phyloP scores from a whole-genome alignment of 2,888 invertebrate genomes.

The Hydrotaea diabolus region DNA sequence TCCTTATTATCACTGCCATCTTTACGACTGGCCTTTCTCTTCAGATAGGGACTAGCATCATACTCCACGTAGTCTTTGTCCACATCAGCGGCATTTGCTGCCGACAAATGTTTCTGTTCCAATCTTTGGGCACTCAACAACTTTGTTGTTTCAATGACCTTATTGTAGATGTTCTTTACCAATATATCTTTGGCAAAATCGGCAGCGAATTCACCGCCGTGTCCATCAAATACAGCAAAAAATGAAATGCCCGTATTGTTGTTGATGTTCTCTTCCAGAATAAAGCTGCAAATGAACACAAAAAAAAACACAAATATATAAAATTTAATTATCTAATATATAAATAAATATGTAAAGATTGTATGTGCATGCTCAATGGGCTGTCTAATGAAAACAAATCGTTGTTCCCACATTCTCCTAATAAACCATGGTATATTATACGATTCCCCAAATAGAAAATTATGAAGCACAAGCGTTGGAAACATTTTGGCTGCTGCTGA shows the following conservation, averaged over 20 bases:
- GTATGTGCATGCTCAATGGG: no score
- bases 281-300: conserved; percentile 83
- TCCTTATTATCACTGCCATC: conserved; percentile 75
- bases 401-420: no score
- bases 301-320: conserved; percentile 8
- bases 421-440: no score
- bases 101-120: conserved; percentile 60
- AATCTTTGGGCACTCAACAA: conserved; percentile 83
- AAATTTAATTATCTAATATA: background rate
- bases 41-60: conserved; percentile 77
- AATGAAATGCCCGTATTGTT: conserved; percentile 90
- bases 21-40: conserved; percentile 75
- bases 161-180: conserved; percentile 89
- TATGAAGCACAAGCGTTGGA: no score
- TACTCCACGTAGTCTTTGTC: conserved; percentile 72
- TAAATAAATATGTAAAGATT: background rate
- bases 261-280: conserved; percentile 92
- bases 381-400: no score
- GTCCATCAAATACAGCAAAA: conserved; percentile 96
- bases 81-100: conserved; percentile 58
- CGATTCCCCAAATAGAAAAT: no score
- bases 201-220: conserved; percentile 97
- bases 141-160: conserved; percentile 88
- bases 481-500: no score
- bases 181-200: conserved; percentile 95